Conservation (phyloP, 1,140 invertebrate species). For the Goniozus legneri region DNA sequence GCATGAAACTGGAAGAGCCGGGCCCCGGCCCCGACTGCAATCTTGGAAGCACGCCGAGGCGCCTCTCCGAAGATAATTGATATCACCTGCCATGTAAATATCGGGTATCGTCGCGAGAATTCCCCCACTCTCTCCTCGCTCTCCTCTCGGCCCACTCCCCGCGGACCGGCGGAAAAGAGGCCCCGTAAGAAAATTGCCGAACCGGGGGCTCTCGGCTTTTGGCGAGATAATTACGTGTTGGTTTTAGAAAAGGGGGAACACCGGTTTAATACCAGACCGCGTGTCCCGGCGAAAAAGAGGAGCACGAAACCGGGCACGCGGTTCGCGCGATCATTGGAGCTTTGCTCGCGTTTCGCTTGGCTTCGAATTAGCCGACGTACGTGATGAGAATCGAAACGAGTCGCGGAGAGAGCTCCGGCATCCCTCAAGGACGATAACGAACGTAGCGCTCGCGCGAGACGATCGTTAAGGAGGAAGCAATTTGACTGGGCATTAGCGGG, state of each 20-base stretch:
- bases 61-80: constrained; percentile 45
- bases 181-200: constrained; percentile 31
- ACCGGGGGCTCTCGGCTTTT: too few relatives aligned
- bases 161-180: constrained; percentile 25
- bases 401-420: not conserved
- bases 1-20: too few relatives aligned
- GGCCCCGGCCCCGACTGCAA: constrained; percentile 21
- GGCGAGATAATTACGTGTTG: constrained; percentile 54
- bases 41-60: constrained; percentile 19
- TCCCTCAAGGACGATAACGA: not conserved
- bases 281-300: constrained; percentile 15
- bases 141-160: constrained; percentile 9
- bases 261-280: constrained; percentile 46
- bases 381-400: constrained; percentile 26
- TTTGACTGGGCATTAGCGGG: too few relatives aligned
- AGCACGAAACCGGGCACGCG: not conserved
- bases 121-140: too few relatives aligned
- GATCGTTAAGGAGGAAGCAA: too few relatives aligned
- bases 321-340: not conserved
- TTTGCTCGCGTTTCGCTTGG: not conserved
- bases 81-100: constrained; percentile 54
- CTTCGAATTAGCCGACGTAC: constrained; percentile 17
- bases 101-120: constrained; percentile 37
- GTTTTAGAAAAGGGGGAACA: constrained; percentile 51
- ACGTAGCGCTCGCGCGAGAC: too few relatives aligned